These are phyloP conservation scores for Esperia sulphurella DNA, from an alignment of 2,888 invertebrate genomes.

Conservation along the genomic window DNA sequence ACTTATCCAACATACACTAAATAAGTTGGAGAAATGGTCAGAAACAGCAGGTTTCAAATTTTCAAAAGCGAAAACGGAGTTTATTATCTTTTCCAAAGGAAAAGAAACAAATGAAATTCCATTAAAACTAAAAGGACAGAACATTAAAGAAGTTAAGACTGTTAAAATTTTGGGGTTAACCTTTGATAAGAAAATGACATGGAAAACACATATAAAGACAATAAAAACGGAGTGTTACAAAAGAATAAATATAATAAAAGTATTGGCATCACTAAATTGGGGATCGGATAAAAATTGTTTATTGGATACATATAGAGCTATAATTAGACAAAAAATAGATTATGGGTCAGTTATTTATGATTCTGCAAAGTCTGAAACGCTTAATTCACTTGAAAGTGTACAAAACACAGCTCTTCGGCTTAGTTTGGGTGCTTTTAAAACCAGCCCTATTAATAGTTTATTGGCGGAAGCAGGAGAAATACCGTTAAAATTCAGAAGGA, in stretches of 20 bases:
- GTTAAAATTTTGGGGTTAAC: not conserved
- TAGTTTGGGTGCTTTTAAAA: no score
- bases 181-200: not conserved
- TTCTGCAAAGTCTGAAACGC: constrained; percentile 4
- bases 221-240: constrained; percentile 15
- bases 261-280: constrained; percentile 11
- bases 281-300: constrained; percentile 12
- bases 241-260: constrained; percentile 13
- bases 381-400: no score
- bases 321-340: constrained; percentile 14
- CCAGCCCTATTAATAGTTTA: no score
- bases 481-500: no score
- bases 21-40: constrained; percentile 10
- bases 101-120: constrained; percentile 3
- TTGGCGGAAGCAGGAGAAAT: no score
- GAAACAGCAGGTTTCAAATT: constrained; percentile 11
- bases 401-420: no score
- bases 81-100: constrained; percentile 10
- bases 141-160: constrained; percentile 12
- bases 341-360: constrained; percentile 13
- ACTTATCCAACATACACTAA: constrained; percentile 11
- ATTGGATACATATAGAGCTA: constrained; percentile 7
- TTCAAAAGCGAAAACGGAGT: constrained; percentile 14
- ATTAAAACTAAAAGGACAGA: constrained; percentile 8
- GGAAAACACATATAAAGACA: constrained; percentile 11